Percentiles rank a stretch among this genome's conserved stretches.
Conservation (phyloP, 2,888 invertebrate genomes). For the Tanytarsus gracilentus region DNA sequence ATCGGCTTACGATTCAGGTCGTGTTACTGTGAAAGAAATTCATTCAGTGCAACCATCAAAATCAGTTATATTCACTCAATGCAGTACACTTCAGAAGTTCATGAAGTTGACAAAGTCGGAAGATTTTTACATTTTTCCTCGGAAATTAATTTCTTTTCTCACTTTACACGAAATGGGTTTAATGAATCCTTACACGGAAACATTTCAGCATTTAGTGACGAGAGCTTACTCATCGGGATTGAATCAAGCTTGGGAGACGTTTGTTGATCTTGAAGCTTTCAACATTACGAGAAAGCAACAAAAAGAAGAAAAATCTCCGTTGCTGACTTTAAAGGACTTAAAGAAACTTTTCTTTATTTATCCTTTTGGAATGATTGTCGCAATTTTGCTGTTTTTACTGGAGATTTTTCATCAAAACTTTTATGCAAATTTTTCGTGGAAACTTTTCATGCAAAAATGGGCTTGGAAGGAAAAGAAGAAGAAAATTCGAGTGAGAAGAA, state of each 20-base stretch:
- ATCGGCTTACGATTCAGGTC: too few relatives aligned
- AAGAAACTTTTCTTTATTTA: neutral
- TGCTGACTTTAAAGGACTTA: neutral
- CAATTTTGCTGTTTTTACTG: neutral
- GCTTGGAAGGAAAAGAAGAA: neutral
- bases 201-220: neutral
- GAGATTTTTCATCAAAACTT: neutral
- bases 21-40: too few relatives aligned
- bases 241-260: neutral
- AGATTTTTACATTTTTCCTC: too few relatives aligned
- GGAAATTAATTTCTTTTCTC: too few relatives aligned
- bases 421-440: neutral
- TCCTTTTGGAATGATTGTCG: neutral
- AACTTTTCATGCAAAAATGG: neutral
- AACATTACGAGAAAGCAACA: too few relatives aligned
- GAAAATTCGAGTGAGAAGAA: neutral
- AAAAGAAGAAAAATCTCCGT: neutral
- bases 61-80: too few relatives aligned
- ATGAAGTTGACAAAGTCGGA: too few relatives aligned
- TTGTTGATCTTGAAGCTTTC: too few relatives aligned
- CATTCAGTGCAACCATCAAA: too few relatives aligned
- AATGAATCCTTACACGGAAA: neutral
- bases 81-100: too few relatives aligned
- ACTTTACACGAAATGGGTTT: too few relatives aligned
- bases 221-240: neutral